Conservation (phyloP, 2,113 vertebrate genomes). For the Cyrtonyx montezumae region DNA sequence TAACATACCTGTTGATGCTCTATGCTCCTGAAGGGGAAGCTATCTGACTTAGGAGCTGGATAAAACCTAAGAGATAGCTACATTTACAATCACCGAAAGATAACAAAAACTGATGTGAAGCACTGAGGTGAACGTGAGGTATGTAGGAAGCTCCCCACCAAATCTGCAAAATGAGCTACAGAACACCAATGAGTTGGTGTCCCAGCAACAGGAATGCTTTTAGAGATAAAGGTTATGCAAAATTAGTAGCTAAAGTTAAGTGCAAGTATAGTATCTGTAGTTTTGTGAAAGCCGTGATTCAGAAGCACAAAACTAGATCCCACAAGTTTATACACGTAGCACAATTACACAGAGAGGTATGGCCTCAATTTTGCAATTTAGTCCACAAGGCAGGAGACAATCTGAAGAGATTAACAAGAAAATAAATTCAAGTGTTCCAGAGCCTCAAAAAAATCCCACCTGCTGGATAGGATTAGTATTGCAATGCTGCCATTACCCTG, state of each 20-base stretch:
- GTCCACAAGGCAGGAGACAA: background rate
- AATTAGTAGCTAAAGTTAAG: background rate
- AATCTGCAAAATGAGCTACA: background rate
- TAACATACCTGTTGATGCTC: background rate
- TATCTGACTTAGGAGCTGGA: background rate
- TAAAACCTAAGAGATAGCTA: background rate
- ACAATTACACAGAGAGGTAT: background rate
- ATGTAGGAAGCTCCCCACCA: background rate
- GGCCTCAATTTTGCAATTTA: background rate
- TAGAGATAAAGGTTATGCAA: background rate
- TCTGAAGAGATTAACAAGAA: background rate
- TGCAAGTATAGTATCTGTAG: background rate
- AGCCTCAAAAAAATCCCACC: background rate
- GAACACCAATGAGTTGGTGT: background rate
- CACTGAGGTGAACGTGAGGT: background rate
- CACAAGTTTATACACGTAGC: background rate
- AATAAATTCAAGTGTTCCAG: background rate
- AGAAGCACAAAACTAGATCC: background rate
- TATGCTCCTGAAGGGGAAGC: background rate
- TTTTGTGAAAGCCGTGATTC: background rate
- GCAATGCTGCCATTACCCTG: background rate
- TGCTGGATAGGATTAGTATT: background rate
- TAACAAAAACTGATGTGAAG: background rate
- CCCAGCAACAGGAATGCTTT: background rate
- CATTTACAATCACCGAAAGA: background rate